A percentile compares a stretch with the other conserved stretches of the same genome.
These are phyloP conservation scores for Theonella swinhoei DNA, from an alignment of 37 sponge, comb jelly and placozoan genomes.

Conservation along the genomic window DNA sequence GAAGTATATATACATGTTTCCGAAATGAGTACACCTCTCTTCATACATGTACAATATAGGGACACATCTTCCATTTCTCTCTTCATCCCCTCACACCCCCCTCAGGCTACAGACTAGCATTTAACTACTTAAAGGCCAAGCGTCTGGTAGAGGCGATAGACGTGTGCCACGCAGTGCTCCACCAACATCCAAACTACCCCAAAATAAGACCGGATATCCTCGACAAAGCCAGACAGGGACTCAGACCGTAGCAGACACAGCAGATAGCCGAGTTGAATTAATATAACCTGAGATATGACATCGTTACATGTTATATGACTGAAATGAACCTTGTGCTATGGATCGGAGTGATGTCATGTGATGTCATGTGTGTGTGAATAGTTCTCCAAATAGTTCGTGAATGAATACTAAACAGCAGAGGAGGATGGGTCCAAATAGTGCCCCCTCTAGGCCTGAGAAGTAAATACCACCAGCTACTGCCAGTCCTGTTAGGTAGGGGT, in stretches of 20 bases:
- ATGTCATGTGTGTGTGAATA: too few relatives aligned
- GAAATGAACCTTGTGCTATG: not conserved
- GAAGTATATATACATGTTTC: not conserved
- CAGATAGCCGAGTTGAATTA: not conserved
- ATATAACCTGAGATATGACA: not conserved
- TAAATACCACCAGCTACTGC: slow-evolving; percentile 96
- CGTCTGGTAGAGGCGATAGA: slow-evolving; percentile 87
- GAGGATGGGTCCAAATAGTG: slow-evolving; percentile 94
- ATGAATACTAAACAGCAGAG: slow-evolving; percentile 86
- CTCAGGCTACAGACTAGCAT: slow-evolving; percentile 92
- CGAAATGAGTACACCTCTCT: not conserved
- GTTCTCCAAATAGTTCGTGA: slow-evolving; percentile 31
- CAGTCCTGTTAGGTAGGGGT: slow-evolving; percentile 94
- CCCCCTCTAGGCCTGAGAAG: slow-evolving; percentile 96
- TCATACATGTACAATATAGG: slow-evolving; percentile 24
- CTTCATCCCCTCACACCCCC: too few relatives aligned
- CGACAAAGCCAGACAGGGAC: slow-evolving; percentile 85
- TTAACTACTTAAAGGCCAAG: slow-evolving; percentile 94
- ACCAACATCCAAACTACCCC: slow-evolving; percentile 89
- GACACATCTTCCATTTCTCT: not conserved
- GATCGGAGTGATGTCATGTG: too few relatives aligned
- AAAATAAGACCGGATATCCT: slow-evolving; percentile 90
- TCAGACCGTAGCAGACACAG: slow-evolving; percentile 7
- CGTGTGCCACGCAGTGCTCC: slow-evolving; percentile 91
- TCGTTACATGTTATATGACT: not conserved